Evolutionary conservation across 2,797 vertebrate genomes (phyloP).

Genomic region (Notolabrus celidotus): DNA sequence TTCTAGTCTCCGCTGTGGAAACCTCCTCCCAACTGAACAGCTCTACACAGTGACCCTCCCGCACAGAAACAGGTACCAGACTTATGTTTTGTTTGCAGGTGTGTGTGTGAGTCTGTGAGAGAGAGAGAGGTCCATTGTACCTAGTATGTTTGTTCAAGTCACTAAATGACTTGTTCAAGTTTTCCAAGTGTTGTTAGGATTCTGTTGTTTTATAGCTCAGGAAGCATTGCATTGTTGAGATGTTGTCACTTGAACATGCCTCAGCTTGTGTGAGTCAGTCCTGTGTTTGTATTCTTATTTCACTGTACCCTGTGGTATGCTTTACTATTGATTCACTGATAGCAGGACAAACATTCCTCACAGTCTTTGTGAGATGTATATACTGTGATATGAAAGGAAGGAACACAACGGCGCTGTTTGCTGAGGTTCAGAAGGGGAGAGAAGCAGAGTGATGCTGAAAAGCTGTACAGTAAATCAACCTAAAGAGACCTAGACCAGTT

Average conservation of each 20-base stretch:
- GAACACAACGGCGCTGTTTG: conserved; percentile 28
- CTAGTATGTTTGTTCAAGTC: conserved; percentile 31
- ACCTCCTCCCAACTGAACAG: conserved; percentile 90
- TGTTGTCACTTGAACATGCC: conserved; percentile 58
- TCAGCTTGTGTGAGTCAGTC: conserved; percentile 38
- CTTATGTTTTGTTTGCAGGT: neutral
- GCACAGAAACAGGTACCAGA: conserved; percentile 86
- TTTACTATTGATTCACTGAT: conserved; percentile 38
- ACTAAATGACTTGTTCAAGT: conserved; percentile 23
- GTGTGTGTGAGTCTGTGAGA: conserved; percentile 19
- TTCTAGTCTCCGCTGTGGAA: conserved; percentile 89
- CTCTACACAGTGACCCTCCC: conserved; percentile 87
- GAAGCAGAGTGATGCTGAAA: conserved; percentile 9
- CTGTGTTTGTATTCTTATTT: conserved; percentile 33
- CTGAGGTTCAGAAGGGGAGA: conserved; percentile 3
- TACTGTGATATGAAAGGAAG: conserved; percentile 12
- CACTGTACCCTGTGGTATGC: conserved; percentile 17
- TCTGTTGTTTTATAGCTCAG: conserved; percentile 24
- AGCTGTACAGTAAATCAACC: neutral
- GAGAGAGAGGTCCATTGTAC: neutral
- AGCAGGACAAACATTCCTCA: conserved; percentile 41
- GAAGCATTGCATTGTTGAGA: conserved; percentile 41
- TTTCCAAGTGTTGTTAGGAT: conserved; percentile 15
- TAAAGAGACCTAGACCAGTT: neutral
- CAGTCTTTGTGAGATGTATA: conserved; percentile 18